Base-by-base conservation (phyloP, 2,888 invertebrate genomes). In the Epinotia demarniana region DNA sequence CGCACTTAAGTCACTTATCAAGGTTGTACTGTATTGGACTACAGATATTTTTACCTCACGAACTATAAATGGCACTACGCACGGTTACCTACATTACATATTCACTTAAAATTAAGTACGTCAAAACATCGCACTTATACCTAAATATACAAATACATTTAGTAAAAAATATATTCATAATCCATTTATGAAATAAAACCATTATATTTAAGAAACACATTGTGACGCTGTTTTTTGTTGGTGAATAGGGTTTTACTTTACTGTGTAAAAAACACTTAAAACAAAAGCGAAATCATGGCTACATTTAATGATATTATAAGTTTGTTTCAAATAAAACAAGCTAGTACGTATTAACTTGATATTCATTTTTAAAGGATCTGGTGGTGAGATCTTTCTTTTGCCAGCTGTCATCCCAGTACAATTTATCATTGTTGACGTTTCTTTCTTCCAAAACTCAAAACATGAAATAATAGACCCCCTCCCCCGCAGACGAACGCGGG, bases 121-220 rank as follows among this genome's bases (percentile, higher is more conserved):
- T 79, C 81, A 83, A 85, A 77, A 83, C 82, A 82, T 82, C 83
- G 79, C 82, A 84, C 81, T 79, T 80, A 82, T 78, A 75, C 64
- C 80, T 75, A 74, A 77, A 78, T 70, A 69, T 67, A 60, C 43
- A 64, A 72, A 53, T 66, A 73, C 73, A 53, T 58, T 53, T 63
- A 43, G 39, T 64, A 73, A 71, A 68, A 71, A 66, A 73, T 66
- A 77, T 49, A 71, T 64, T 70, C 23, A 46, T 57, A 70, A 18
- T 64, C n/a, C 43, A 63, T 73, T 72, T n/a, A 23, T n/a, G 49
- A 69, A 70, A 49, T 49, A 70, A 74, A 49, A 69, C 53, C 11
- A 23, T 11, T 58, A 16, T 46, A 18, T 43, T 27, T 27, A 58
- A 46, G 43, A 43, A 55, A 57, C 13, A 23, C 58, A 69, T 69